Evolutionary conservation across 2,888 invertebrate species (phyloP), one percentile per base, ranked within the genome.

Genomic region (Priocnemis perturbator): DNA sequence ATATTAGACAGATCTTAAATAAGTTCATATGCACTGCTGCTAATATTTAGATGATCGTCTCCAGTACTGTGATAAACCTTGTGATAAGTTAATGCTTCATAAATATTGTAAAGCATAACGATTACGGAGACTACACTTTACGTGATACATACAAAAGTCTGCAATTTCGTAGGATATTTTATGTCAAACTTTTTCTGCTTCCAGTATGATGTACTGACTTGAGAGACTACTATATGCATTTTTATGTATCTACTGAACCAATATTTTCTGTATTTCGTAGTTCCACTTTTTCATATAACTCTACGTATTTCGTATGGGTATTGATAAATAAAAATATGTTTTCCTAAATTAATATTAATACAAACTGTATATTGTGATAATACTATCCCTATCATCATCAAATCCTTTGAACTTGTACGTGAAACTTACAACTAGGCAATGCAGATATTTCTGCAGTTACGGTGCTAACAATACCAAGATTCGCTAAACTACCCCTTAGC

Each of bases 371-470:
- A 30, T 3, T n/a, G 37, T 14, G 15, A n/a, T 58, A 17, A 19
- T 48, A 47, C 15, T 23, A 15, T 48, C 14, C 20, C 17, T 50
- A 30, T 48, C 48, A 23, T 57, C 30, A 65, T 78, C 77, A 81
- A 61, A 79, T 73, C 88, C 94, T 92, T 89, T 95, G 95, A 37
- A 97, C 96, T 91, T 96, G 95, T 85, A 97, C 96, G 87, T 97
- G 96, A 89, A 97, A 97, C 91, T 96, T 96, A 89, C 97, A 97
- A 4, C 95, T 95, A 23, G 98, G 98, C 93, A 98, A 95, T 58
- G 94, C 92, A 83, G 96, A 95, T 15, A 98, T 95, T 91, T 98
- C 98, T 3, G 98, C 98, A 17, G 98, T 98, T 0, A 99, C 98
- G 63, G 97, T 94, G 88, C 97, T 96, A 83, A 94, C 95, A 74